Evolutionary conservation across 2,113 vertebrate species (phyloP), one percentile per base, ranked within the genome.

Genomic region (Pangasianodon gigas): DNA sequence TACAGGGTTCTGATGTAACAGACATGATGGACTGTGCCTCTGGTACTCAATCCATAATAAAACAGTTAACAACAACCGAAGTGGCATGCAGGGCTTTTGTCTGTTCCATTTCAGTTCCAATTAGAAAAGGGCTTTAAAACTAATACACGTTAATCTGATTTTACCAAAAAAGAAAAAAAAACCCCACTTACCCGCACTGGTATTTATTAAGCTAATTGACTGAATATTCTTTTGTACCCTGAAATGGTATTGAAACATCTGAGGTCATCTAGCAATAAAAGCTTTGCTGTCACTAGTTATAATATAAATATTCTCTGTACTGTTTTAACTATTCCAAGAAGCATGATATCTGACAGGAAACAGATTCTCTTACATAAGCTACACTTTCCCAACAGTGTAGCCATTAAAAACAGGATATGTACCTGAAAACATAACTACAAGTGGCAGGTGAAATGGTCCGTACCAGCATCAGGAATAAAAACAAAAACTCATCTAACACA

Each of bases 301-400:
- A 37, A 52, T 51, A 86, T 86, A 71, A 74, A 69, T 37, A 74
- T 41, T 88, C 14, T 88, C 10, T 56, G 60, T 67, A 51, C 13
- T 44, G 11, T 37, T 77, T 74, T 75, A 56, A 62, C 52, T 44
- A 19, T 65, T 62, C 26, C 24, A 62, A 62, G 86, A 87, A 87
- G 29, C 54, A 60, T n/a, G 0, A 60, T 37, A 86, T 62, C 18
- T 58, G 29, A 52, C 16, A 60, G 24, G 37, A 67, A 69, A 69
- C 84, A 24, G 56, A 19, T 71, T 32, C 18, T 46, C 67, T 79
- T 54, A n/a, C 10, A 26, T 24, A 41, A 58, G 86, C 87, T 81
- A 51, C 77, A 87, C 32, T 44, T 80, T 51, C n/a, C 75, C 26
- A 65, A 65, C 75, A 87, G 86, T 71, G 85, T 58, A 86, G 19